Percentiles rank a stretch among this genome's conserved stretches.
These are phyloP conservation scores for Halichoeres trimaculatus DNA, from an alignment of 2,113 vertebrate genomes.

Conservation along the genomic window DNA sequence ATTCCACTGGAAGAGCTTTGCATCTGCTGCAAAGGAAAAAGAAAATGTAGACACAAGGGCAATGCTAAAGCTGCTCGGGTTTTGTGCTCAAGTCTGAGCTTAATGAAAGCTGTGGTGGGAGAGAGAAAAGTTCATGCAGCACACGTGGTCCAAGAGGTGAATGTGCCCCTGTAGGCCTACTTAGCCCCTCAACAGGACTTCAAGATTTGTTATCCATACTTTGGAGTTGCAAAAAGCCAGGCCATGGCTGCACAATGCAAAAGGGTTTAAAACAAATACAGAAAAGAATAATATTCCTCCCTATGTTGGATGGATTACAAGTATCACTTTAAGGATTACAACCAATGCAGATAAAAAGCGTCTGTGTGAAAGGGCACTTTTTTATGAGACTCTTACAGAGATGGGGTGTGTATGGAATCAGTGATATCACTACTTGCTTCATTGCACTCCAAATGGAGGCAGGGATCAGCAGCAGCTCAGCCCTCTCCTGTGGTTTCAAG, in stretches of 20 bases:
- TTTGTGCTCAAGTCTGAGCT: background rate
- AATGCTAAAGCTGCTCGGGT: background rate
- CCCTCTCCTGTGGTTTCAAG: conserved; percentile 30
- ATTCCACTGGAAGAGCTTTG: background rate
- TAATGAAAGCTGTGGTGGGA: conserved; percentile 4
- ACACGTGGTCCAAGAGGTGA: background rate
- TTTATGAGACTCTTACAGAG: conserved; percentile 17
- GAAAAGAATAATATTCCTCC: background rate
- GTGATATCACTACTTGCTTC: conserved; percentile 23
- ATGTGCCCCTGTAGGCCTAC: background rate
- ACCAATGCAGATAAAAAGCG: conserved; percentile 36
- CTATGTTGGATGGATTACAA: background rate
- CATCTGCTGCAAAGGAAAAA: background rate
- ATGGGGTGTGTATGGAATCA: background rate
- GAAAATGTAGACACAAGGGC: background rate
- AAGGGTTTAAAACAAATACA: background rate
- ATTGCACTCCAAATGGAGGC: conserved; percentile 12
- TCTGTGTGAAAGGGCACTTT: conserved; percentile 8
- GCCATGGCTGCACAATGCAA: background rate
- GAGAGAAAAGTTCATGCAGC: background rate
- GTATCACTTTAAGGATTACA: background rate
- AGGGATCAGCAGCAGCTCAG: conserved; percentile 35
- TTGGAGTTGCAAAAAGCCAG: background rate
- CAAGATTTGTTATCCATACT: conserved; percentile 1
- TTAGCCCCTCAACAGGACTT: conserved; percentile 13